Conservation (phyloP, 2,888 invertebrate genomes). For the Allygus modestus region DNA sequence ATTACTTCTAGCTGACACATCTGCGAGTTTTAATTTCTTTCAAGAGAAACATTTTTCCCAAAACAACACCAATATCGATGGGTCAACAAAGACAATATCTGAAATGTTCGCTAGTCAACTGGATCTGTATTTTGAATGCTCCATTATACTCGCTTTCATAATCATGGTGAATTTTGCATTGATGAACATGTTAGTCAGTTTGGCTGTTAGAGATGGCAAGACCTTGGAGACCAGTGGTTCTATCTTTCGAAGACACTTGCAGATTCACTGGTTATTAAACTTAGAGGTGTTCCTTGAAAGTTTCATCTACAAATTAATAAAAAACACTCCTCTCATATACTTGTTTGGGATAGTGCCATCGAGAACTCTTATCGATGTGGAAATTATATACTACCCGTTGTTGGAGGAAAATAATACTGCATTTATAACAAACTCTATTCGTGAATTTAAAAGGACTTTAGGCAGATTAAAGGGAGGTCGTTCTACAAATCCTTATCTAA, state of each 20-base stretch:
- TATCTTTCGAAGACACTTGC: conserved; percentile 51
- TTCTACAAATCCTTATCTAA: neutral
- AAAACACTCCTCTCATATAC: neutral
- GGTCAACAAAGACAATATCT: neutral
- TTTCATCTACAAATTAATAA: neutral
- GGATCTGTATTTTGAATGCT: conserved; percentile 39
- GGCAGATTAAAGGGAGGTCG: neutral
- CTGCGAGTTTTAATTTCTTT: conserved; percentile 45
- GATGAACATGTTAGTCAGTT: conserved; percentile 45
- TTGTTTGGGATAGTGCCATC: conserved; percentile 18
- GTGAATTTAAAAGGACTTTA: neutral
- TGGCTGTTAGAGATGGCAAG: conserved; percentile 47
- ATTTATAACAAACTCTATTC: neutral
- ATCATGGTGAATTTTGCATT: conserved; percentile 19
- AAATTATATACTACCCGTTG: neutral
- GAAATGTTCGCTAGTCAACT: conserved; percentile 3
- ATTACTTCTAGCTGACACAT: conserved; percentile 35
- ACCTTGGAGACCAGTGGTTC: conserved; percentile 19
- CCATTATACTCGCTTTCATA: conserved; percentile 20
- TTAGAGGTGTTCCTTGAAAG: conserved; percentile 36
- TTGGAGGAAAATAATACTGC: neutral
- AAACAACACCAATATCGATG: neutral
- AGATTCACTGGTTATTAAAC: conserved; percentile 43
- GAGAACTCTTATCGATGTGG: conserved; percentile 15
- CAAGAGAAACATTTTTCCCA: conserved; percentile 34